A percentile compares a stretch with the other conserved stretches of the same genome.
Conservation (phyloP, 2,113 vertebrate species). For the Setophaga kirtlandii region DNA sequence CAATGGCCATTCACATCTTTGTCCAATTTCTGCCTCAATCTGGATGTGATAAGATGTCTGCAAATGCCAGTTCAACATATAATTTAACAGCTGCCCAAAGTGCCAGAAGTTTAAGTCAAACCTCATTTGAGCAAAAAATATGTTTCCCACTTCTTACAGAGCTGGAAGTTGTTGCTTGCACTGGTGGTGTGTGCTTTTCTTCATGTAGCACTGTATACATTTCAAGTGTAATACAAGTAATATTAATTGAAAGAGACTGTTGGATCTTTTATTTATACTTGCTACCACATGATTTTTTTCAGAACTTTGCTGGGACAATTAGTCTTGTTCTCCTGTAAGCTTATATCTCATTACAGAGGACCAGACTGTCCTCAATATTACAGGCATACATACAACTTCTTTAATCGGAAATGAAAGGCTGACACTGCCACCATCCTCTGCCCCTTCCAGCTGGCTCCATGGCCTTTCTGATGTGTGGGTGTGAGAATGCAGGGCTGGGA, state of each 20-base stretch:
- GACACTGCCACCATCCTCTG: background rate
- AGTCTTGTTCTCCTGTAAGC: background rate
- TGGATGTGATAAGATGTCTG: slow-evolving; percentile 35
- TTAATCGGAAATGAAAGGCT: background rate
- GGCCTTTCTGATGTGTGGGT: background rate
- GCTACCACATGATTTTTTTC: background rate
- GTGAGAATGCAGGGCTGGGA: background rate
- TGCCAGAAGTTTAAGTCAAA: background rate
- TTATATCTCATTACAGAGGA: background rate
- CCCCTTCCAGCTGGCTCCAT: background rate
- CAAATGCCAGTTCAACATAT: background rate
- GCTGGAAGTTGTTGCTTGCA: background rate
- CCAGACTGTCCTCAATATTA: background rate
- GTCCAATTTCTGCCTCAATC: slow-evolving; percentile 27
- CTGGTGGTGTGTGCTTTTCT: slow-evolving; percentile 1
- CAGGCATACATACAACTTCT: background rate
- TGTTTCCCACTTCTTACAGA: slow-evolving; percentile 7
- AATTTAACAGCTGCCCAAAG: slow-evolving; percentile 9
- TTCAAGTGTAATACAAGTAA: slow-evolving; percentile 5
- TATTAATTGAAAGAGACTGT: slow-evolving; percentile 25
- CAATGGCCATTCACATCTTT: slow-evolving; percentile 12
- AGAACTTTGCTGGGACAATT: slow-evolving; percentile 1
- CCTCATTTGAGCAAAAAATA: background rate
- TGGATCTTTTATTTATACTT: background rate
- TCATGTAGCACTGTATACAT: slow-evolving; percentile 35